Evolutionary conservation across 2,113 vertebrate species (phyloP).

Genomic region (Mungos mungo): DNA sequence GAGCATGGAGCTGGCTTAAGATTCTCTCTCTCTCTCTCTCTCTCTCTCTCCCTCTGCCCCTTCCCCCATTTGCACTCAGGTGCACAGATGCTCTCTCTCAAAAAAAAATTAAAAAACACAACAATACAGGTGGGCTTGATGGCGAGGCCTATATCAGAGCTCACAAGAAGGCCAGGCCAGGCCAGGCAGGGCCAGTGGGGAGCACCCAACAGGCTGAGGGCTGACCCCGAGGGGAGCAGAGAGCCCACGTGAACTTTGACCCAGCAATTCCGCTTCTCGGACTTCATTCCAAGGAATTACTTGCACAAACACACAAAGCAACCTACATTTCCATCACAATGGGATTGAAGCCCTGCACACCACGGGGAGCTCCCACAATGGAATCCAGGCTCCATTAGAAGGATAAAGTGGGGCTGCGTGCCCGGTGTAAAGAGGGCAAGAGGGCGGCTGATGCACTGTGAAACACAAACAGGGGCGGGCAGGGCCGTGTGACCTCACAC

Average conservation of each 20-base stretch:
- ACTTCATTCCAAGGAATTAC: not conserved
- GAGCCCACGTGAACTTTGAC: not conserved
- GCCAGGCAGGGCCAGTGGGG: too few species aligned
- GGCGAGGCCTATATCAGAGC: not conserved
- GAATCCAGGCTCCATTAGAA: not conserved
- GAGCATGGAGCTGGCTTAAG: too few species aligned
- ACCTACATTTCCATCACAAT: not conserved
- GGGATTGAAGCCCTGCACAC: not conserved
- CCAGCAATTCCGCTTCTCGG: not conserved
- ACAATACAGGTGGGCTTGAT: not conserved
- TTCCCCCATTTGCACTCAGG: too few species aligned
- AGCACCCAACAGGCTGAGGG: not conserved
- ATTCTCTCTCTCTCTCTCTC: too few species aligned
- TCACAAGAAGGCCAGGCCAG: accelerated
- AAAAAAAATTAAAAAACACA: too few species aligned
- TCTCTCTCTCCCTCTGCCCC: too few species aligned
- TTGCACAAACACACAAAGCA: not conserved
- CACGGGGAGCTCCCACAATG: accelerated
- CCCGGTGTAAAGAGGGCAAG: not conserved
- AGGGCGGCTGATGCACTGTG: not conserved
- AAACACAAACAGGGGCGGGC: accelerated
- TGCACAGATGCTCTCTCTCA: too few species aligned
- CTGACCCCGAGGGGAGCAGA: not conserved
- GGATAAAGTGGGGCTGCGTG: accelerated
- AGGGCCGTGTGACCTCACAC: accelerated